These are phyloP conservation scores for Motacilla alba DNA, from an alignment of 2,113 vertebrate species.

Conservation along the genomic window DNA sequence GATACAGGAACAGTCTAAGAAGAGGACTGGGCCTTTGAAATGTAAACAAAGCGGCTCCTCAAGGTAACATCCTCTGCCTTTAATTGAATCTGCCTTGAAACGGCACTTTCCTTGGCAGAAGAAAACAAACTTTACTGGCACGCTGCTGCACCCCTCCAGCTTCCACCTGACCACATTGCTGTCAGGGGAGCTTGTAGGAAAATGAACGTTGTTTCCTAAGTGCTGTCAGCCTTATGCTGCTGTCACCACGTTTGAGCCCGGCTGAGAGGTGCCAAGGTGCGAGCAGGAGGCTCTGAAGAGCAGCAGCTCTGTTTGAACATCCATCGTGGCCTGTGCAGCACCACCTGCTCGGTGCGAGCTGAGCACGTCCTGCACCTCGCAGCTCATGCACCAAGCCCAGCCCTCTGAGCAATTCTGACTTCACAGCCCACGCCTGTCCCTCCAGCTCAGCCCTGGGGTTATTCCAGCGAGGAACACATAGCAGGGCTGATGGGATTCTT, in stretches of 20 bases:
- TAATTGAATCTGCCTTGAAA: conserved; percentile 11
- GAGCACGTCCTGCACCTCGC: background rate
- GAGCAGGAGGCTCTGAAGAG: background rate
- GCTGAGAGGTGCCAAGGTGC: background rate
- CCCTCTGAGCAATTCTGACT: background rate
- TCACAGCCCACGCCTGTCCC: background rate
- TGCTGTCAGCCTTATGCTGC: background rate
- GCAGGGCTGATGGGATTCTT: background rate
- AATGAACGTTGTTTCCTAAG: background rate
- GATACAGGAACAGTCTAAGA: conserved; percentile 5
- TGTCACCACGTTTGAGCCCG: background rate
- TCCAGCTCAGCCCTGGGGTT: background rate
- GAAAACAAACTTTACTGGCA: conserved; percentile 1
- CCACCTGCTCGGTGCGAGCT: background rate
- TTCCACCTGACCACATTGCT: background rate
- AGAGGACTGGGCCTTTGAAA: conserved; percentile 27
- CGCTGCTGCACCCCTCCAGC: background rate
- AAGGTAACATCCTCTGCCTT: conserved; percentile 14
- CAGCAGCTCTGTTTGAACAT: fast-evolving
- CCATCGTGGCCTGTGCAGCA: fast-evolving
- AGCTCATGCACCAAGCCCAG: background rate
- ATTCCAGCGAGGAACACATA: background rate
- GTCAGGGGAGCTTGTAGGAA: background rate
- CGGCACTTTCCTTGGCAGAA: background rate
- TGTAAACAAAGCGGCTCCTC: conserved; percentile 25